Evolutionary conservation across 2,113 vertebrate species (phyloP), one percentile per base, ranked within the genome.

Genomic region (Mastomys natalensis): DNA sequence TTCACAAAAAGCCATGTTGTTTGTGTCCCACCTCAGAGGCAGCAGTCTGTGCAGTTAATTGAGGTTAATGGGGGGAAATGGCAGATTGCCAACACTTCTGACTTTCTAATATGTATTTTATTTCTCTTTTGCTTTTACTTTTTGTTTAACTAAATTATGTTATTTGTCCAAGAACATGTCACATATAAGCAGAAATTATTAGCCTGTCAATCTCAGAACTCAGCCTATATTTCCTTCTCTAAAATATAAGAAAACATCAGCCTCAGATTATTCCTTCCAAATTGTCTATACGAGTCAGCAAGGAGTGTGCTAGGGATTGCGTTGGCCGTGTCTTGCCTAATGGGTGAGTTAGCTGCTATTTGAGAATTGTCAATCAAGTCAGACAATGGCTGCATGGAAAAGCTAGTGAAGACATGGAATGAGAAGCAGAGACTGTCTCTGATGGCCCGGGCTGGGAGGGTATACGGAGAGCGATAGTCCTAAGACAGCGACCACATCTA

Each of bases 161-260:
- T 95, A 96, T 97, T 97, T 97, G 95, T 90, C 58, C 48, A 94
- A 95, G 89, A 95, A 87, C 76, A 40, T 91, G 94, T 91, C 91
- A 89, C 21, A 53, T 87, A 16, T 21, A 92, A 93, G 62, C 45
- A 91, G 66, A 85, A 34, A 92, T 31, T 95, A 60, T 76, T 81
- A 94, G 89, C 45, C 72, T 92, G 62, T 24, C 45, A 70, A 74
- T 74, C 72, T 68, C 78, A 91, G 74, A 87, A 53, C 45, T 96
- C 78, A 84, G n/a, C 37, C n/a, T 22, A 85, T 62, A 60, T 80
- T 95, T 96, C 45, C 78, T 37, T 85, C 72, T 34, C 62, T 34
- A 87, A 87, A 96, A 81, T 70, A 88, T 37, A 77, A 68, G 78
- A 78, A 95, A 93, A 72, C 45, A 74, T 94, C 37, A 26, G 9